Base-by-base conservation (phyloP, 2,113 vertebrate species). In the Nicator chloris region DNA sequence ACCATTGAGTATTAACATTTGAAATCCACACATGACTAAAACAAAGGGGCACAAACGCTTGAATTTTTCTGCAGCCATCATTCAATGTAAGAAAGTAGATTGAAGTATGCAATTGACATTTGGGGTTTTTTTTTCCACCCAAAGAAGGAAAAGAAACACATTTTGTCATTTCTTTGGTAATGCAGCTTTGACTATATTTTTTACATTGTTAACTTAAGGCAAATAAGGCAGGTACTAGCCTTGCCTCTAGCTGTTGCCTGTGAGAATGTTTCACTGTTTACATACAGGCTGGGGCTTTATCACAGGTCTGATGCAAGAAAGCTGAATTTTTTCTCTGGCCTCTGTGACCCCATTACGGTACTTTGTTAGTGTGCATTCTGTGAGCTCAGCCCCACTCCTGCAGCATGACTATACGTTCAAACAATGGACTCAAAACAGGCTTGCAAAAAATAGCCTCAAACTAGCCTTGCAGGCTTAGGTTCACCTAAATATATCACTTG, bases 251-350 rank as follows among this genome's bases (percentile, higher is more conserved):
- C 70, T 82, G 68, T 33, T 94, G 86, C 86, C 83, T 79, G 83
- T 93, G 93, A 91, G 77, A 97, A 88, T 83, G 49, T 65, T 90
- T 95, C 80, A 82, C 72, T 95, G 81, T 96, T 96, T 93, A 92
- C 88, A 87, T 64, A 88, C 79, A 93, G 89, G 86, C 57, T 94
- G 78, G 81, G 96, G 96, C 49, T 90, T 94, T 95, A 93, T 85
- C 86, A 91, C 88, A 88, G 91, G 90, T 97, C 91, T 97, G 84
- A 97, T 96, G 94, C 78, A 96, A 97, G 83, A 97, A 97, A 97
- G 97, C 88, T 95, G 71, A 81, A 76, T 92, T 94, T 95, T 95
- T 92, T 92, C 93, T 70, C 65, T 95, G 86, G 60, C 91, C 96
- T 88, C 95, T 71, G 92, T 96, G 79, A 95, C 70, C 70, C 90